Conservation (phyloP, 2,113 vertebrate genomes). For the Ochotona curzoniae region DNA sequence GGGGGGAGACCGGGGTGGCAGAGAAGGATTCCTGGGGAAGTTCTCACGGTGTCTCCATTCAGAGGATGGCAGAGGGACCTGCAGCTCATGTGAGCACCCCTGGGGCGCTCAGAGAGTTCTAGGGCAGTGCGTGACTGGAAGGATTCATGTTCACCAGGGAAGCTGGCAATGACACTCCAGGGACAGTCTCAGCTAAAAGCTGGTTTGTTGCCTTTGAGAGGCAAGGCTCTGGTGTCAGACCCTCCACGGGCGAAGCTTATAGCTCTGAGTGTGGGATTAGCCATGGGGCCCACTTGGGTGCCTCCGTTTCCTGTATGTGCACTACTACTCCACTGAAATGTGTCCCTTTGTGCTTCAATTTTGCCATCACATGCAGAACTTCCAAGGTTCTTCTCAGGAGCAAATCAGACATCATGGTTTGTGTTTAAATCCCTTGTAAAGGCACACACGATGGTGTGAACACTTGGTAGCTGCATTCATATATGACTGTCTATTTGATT, state of each 20-base stretch:
- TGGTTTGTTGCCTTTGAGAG: not conserved
- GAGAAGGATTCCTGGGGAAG: not conserved
- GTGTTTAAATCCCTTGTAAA: not conserved
- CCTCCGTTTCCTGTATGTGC: not conserved
- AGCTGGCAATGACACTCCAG: not conserved
- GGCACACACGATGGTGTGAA: not conserved
- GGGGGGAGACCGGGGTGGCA: not conserved
- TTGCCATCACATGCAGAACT: not conserved
- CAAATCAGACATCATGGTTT: not conserved
- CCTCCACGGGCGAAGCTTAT: not conserved
- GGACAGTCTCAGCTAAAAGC: too few relatives aligned
- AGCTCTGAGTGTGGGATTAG: not conserved
- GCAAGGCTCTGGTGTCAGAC: not conserved
- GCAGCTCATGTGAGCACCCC: not conserved
- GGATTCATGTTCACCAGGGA: not conserved
- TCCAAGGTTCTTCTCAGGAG: constrained; percentile 11
- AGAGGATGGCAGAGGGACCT: not conserved
- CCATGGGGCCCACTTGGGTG: rapidly evolving
- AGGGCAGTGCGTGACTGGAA: not conserved
- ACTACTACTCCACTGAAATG: not conserved
- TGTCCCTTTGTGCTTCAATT: not conserved
- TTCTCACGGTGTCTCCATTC: not conserved
- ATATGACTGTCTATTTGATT: not conserved
- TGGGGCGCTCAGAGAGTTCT: not conserved
- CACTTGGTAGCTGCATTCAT: not conserved